Evolutionary conservation across 2,888 invertebrate genomes (phyloP), one percentile per base, ranked within the genome.

Genomic region (Agrotis clavis): DNA sequence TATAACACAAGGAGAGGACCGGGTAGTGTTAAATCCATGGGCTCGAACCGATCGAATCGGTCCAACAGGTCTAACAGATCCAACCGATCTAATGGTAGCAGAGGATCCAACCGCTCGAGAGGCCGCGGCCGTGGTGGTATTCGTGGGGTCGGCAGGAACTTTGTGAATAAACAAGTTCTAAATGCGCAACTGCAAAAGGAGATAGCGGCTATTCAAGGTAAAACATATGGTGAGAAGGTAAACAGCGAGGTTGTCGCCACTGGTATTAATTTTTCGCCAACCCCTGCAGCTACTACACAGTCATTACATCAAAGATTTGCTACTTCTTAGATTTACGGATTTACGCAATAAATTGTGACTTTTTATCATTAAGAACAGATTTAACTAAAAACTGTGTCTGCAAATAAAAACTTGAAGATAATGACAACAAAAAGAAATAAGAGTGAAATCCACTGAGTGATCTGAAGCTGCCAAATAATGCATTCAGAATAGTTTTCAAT

Each of bases 221-320:
- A 94, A 87, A 85, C 87, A 21, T 91, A 87, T 83, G 91, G 90
- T 11, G 85, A 35, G 3, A 79, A 75, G 35, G 18, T 81, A 3
- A 63, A 81, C 19, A 80, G 64, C 65, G 92, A 92, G 45, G 57
- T 90, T 1, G 41, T 41, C 9, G 41, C 92, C 92, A 14, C 78
- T 54, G 93, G 93, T 59, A 87, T 94, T 9, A 94, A 93, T 79
- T 94, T 94, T 74, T 89, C 92, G 16, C 94, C 94, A 1, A 95
- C 94, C 25, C 96, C 96, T 41, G 91, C 93, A 51, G 90, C 93
- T 47, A 96, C 96, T 45, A 85, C 84, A 14, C 95, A 95, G 84
- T 93, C 95, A 41, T 87, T 96, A 64, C 95, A 96, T 91, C 94
- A 95, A 85, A 91, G 96, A 87, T 96, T 96, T 93, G 95, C 93